phyloP scores from a whole-genome alignment of 2,113 vertebrate species.

The Phalacrocorax brasilianus region DNA sequence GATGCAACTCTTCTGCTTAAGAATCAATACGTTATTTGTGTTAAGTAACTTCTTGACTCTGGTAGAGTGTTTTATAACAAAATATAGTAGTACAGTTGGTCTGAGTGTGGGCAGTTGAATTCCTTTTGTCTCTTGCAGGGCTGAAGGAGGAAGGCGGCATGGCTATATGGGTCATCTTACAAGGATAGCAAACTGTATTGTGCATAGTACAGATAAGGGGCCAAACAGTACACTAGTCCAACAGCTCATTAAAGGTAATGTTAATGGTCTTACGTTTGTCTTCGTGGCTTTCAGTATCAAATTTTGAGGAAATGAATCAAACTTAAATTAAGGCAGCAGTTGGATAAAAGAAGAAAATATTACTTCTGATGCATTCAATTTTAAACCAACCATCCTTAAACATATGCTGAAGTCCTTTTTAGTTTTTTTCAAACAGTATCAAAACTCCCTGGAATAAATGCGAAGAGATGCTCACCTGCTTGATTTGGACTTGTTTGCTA shows the following conservation, averaged over 20 bases:
- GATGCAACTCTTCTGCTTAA: not conserved
- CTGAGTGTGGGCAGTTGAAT: not conserved
- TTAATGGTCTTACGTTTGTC: not conserved
- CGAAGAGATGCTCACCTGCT: not conserved
- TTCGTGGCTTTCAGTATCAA: not conserved
- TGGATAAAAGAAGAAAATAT: not conserved
- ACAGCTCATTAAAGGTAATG: conserved; percentile 87
- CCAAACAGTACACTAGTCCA: conserved; percentile 87
- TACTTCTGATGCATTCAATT: not conserved
- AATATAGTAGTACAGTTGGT: accelerated
- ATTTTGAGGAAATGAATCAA: not conserved
- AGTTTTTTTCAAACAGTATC: not conserved
- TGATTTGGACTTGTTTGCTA: not conserved
- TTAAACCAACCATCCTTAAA: not conserved
- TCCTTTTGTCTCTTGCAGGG: conserved; percentile 69
- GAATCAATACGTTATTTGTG: not conserved
- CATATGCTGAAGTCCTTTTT: not conserved
- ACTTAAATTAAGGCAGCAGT: not conserved
- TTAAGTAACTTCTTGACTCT: not conserved
- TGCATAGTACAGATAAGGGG: conserved; percentile 94
- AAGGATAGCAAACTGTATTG: conserved; percentile 95
- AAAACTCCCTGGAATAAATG: not conserved
- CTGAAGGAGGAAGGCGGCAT: conserved; percentile 89
- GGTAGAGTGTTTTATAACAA: not conserved
- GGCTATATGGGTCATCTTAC: conserved; percentile 98